Evolutionary conservation across 2,797 vertebrate species (phyloP), one percentile per base, ranked within the genome.

Genomic region (Lepilemur ruficaudatus): DNA sequence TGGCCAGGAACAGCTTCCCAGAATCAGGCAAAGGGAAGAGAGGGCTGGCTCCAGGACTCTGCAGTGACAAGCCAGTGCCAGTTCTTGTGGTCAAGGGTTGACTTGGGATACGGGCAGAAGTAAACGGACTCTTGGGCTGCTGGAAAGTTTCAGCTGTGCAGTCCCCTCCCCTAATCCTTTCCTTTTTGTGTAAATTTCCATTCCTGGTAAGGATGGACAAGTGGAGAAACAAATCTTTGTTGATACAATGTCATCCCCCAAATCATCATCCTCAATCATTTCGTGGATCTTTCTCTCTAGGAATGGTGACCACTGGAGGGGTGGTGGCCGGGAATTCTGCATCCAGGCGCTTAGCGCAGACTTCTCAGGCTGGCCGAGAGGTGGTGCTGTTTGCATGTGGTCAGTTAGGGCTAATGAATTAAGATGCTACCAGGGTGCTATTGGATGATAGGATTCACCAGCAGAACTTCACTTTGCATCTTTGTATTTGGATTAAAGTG

Each of bases 321-420:
- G 15, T 20, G 35, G n/a, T 7, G 17, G 35, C 52, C 0, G 4
- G 5, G 22, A 69, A 46, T 87, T 46, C 30, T 20, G 41, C 83
- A 15, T n/a, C 73, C 18, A 28, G 48, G 23, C 4, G 5, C 35
- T 23, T 38, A 48, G 17, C 32, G 48, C 5, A 41, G 48, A 50
- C 38, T 86, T 95, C 67, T 76, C 48, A 61, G 35, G 32, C 4
- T 22, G 23, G 69, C 93, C 95, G 89, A 91, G 38, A 96, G 96
- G 86, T 88, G 96, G 95, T 7, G 95, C 91, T 96, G 65, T 93
- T 73, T n/a, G 43, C 78, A 63, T 0, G 22, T 3, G 9, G 23
- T 84, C 81, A n/a, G 55, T 67, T 32, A 28, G 57, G 14, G 28
- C 41, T 50, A 80, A 41, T 38, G 59, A 32, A 52, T 59, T 32